Evolutionary conservation across 1,140 invertebrate species (phyloP), one percentile per base, ranked within the genome.

Genomic region (Ips nitidus): DNA sequence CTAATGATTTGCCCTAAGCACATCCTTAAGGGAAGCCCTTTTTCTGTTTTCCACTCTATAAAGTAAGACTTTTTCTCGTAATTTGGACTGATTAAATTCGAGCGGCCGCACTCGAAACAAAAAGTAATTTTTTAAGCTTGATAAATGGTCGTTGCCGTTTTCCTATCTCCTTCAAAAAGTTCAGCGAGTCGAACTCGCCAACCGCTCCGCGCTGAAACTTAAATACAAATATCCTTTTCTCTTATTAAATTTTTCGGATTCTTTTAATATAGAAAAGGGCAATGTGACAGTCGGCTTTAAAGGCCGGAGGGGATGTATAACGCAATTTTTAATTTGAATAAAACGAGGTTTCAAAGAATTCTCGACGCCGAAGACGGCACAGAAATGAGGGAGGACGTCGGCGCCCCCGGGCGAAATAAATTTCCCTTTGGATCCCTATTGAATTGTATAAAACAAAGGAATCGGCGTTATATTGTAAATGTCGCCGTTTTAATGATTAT

Each of bases 1-100:
- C 71, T 72, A 72, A 72, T 72, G 66, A 72, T 72, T 72, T 69
- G 71, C 67, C 65, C 62, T 69, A 72, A 72, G 71, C 68, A 72
- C 71, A 65, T 72, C 71, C 66, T 72, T 72, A 58, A 65, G 55
- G 64, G 55, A 57, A n/a, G 64, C 42, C 38, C 52, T 65, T 65
- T 66, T 66, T 57, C 43, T 42, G 64, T 58, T 58, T 22, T 47
- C 52, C 56, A 47, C 8, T 70, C 43, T 70, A 70, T 57, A 61
- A 70, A 70, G 42, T 57, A 36, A 38, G 50, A 59, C 40, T 70
- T 57, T 70, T 70, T 71, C 45, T 2, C 43, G 6, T 62, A 62
- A 62, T 50, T 62, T 40, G 45, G 41, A 22, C n/a, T 50, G 59
- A 62, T 62, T 62, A 62, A 62, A 62, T 58, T 58, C 41, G 40